These are phyloP conservation scores for Teleiodes luculella DNA, from an alignment of 2,888 invertebrate species.

Conservation along the genomic window DNA sequence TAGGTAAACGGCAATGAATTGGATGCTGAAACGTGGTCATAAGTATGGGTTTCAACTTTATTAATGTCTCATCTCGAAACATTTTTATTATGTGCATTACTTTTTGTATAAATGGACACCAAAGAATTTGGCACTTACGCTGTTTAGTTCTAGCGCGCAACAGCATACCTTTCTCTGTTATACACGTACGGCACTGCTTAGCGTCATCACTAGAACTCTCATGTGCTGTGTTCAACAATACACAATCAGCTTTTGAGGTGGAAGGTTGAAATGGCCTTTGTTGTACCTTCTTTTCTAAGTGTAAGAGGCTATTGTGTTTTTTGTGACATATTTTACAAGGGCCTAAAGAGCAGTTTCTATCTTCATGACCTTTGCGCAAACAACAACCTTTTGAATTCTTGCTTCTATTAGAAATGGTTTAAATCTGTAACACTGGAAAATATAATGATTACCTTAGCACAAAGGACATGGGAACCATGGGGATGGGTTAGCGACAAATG, in stretches of 20 bases:
- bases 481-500: neutral
- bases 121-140: no score
- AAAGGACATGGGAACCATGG: neutral
- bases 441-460: neutral
- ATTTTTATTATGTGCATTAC: no score
- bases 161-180: no score
- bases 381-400: neutral
- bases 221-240: neutral
- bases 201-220: neutral
- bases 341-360: constrained; percentile 8
- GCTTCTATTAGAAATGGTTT: neutral
- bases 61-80: no score
- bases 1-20: no score
- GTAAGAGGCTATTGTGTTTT: neutral
- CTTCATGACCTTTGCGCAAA: constrained; percentile 11
- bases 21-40: no score
- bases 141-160: no score
- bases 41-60: no score
- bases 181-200: no score
- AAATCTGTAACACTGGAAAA: constrained; percentile 6
- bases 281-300: neutral
- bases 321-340: constrained; percentile 15
- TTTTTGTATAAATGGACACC: no score
- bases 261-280: neutral
- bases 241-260: neutral